These are phyloP conservation scores for Aethes cnicana DNA, from an alignment of 2,888 invertebrate genomes.

Conservation along the genomic window DNA sequence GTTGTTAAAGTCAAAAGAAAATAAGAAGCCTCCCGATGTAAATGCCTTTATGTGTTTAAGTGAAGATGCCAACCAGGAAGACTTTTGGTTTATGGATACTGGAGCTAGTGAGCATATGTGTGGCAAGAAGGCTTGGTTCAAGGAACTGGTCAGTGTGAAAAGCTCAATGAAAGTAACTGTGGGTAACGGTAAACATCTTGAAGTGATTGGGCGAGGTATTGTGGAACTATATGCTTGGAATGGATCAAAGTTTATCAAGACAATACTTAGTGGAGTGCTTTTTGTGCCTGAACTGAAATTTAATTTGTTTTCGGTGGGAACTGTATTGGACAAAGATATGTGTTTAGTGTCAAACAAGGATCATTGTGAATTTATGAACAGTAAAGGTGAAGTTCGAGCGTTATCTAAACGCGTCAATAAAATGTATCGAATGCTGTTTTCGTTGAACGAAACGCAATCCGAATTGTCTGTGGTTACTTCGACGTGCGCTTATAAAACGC, in stretches of 20 bases:
- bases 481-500: background rate
- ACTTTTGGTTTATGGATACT: background rate
- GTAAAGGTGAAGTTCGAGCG: background rate
- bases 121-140: background rate
- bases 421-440: background rate
- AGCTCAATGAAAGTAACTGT: background rate
- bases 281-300: constrained; percentile 3
- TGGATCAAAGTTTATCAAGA: background rate
- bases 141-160: background rate
- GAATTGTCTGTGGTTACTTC: background rate
- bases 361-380: background rate
- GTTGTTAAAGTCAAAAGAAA: background rate
- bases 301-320: constrained; percentile 2
- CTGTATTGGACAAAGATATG: background rate
- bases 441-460: background rate
- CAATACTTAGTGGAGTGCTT: background rate
- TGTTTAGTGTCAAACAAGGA: background rate
- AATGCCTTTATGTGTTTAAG: background rate
- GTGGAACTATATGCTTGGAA: background rate
- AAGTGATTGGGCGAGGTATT: background rate
- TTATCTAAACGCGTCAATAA: background rate
- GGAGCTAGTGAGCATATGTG: background rate
- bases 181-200: background rate
- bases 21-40: background rate
- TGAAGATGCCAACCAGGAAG: background rate